Evolutionary conservation across 2,113 vertebrate genomes (phyloP).

Genomic region (Mormyrus lacerda): DNA sequence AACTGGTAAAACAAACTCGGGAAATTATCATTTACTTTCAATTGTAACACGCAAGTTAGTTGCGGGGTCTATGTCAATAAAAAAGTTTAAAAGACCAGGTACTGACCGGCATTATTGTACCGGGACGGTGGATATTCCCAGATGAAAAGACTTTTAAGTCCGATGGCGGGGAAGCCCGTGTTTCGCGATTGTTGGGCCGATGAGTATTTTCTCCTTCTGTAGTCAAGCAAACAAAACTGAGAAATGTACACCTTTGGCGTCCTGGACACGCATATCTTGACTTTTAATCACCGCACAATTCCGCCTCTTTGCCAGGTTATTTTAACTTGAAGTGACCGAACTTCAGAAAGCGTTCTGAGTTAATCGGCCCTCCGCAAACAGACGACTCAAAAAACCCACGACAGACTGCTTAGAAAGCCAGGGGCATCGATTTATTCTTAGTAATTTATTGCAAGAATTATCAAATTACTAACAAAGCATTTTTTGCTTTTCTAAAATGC

Average conservation of each 20-base stretch:
- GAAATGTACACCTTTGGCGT: background rate
- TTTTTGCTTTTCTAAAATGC: background rate
- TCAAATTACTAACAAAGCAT: background rate
- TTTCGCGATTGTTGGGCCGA: constrained; percentile 27
- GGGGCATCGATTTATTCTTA: background rate
- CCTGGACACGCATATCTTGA: constrained; percentile 6
- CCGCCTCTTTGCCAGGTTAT: background rate
- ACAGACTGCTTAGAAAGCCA: background rate
- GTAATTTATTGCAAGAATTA: background rate
- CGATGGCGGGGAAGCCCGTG: constrained; percentile 18
- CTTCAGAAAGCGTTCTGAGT: background rate
- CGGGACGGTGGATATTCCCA: constrained; percentile 25
- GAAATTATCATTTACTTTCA: background rate
- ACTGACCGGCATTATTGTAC: constrained; percentile 56
- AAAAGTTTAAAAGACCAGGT: background rate
- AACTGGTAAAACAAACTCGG: background rate
- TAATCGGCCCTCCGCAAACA: background rate
- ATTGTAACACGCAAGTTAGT: background rate
- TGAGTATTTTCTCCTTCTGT: constrained; percentile 10
- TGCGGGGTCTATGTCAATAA: background rate
- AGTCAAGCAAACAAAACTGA: background rate
- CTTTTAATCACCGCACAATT: background rate
- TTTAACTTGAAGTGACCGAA: background rate
- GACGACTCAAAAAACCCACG: background rate
- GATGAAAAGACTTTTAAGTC: constrained; percentile 9